A percentile compares a stretch with the other conserved stretches of the same genome.
These are phyloP conservation scores for Tragopan temminckii DNA, from an alignment of 2,797 vertebrate genomes.

Conservation along the genomic window DNA sequence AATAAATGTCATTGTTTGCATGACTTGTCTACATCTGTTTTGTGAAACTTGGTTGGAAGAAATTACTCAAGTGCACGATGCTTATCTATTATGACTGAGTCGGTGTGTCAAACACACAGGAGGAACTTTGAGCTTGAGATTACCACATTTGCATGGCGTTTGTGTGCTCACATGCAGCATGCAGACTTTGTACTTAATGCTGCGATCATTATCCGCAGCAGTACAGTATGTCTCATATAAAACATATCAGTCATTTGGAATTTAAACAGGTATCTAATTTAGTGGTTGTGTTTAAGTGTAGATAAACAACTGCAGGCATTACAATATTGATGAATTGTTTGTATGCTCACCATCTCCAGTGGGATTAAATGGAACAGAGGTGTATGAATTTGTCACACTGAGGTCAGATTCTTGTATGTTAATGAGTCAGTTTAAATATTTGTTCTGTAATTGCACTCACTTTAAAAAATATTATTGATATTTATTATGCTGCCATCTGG, in stretches of 20 bases:
- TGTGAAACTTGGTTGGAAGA: not conserved
- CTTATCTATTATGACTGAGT: not conserved
- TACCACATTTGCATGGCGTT: not conserved
- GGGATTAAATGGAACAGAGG: not conserved
- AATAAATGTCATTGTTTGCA: not conserved
- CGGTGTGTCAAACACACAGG: not conserved
- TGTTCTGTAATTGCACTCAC: not conserved
- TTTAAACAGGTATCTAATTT: not conserved
- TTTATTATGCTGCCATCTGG: not conserved
- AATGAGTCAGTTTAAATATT: not conserved
- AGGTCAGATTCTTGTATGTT: not conserved
- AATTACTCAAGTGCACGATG: not conserved
- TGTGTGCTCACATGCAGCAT: not conserved
- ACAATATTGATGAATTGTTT: not conserved
- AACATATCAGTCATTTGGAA: not conserved
- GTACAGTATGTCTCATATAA: not conserved
- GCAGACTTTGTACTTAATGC: not conserved
- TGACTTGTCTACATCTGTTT: not conserved
- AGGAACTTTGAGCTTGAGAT: not conserved
- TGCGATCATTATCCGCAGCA: fast-evolving
- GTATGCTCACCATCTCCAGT: not conserved
- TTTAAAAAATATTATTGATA: not conserved
- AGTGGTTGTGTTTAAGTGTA: not conserved
- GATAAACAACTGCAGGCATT: not conserved
- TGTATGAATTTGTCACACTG: not conserved